Conservation (phyloP, 1,140 invertebrate species). For the Teleogryllus occipitalis region DNA sequence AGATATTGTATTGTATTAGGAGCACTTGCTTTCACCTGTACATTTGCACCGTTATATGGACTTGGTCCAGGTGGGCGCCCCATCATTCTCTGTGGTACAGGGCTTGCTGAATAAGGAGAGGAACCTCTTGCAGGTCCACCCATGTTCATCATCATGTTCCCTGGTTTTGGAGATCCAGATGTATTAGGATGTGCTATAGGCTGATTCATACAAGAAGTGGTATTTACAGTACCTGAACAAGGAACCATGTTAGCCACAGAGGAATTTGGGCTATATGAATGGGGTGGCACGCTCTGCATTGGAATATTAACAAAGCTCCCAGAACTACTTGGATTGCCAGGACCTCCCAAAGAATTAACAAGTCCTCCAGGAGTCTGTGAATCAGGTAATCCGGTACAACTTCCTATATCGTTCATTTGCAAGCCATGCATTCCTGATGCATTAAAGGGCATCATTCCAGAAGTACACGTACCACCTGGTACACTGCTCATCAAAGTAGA, state of each 20-base stretch:
- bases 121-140: constrained; percentile 35
- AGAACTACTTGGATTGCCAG: constrained; percentile 3
- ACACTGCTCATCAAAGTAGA: constrained; percentile 32
- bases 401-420: constrained; percentile 40
- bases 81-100: constrained; percentile 30
- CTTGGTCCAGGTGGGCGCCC: constrained; percentile 44
- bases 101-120: constrained; percentile 21
- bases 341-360: not conserved
- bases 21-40: constrained; percentile 90
- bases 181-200: constrained; percentile 19
- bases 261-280: constrained; percentile 17
- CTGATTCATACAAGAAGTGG: constrained; percentile 25
- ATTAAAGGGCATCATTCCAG: constrained; percentile 43
- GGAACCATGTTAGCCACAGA: constrained; percentile 11
- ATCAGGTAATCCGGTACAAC: constrained; percentile 31
- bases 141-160: constrained; percentile 35
- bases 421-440: constrained; percentile 43
- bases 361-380: not conserved
- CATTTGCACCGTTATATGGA: constrained; percentile 71
- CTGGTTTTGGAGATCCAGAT: constrained; percentile 32
- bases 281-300: constrained; percentile 13
- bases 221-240: constrained; percentile 17
- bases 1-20: constrained; percentile 97
- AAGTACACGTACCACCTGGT: constrained; percentile 39
- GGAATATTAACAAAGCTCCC: constrained; percentile 16